A percentile compares a stretch with the other conserved stretches of the same genome.
phyloP scores from a whole-genome alignment of 1,140 invertebrate genomes.

The Anastrepha ludens region DNA sequence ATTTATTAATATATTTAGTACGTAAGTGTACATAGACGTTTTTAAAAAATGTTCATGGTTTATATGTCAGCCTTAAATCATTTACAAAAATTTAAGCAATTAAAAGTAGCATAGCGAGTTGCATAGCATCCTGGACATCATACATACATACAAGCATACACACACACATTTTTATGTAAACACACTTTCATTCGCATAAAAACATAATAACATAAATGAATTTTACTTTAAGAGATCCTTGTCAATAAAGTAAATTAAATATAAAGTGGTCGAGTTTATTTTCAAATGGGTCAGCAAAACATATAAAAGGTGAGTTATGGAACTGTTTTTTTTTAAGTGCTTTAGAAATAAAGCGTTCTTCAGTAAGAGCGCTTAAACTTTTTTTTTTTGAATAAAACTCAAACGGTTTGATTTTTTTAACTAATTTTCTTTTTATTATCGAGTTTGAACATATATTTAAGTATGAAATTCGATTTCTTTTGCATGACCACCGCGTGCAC shows the following conservation, averaged over 20 bases:
- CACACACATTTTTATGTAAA: no score
- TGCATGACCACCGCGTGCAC: no score
- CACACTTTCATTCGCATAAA: slow-evolving; percentile 16
- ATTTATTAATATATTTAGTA: not conserved
- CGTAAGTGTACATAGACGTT: no score
- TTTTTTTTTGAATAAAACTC: no score
- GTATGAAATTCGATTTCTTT: no score
- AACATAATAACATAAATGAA: not conserved
- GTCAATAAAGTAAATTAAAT: slow-evolving; percentile 38
- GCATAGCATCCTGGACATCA: slow-evolving; percentile 3
- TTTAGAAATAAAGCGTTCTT: no score
- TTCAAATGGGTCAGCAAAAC: not conserved
- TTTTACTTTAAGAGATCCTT: not conserved
- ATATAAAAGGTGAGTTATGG: no score
- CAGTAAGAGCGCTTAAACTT: no score
- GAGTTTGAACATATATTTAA: no score
- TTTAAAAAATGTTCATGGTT: not conserved
- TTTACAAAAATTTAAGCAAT: not conserved
- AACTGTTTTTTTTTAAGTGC: no score
- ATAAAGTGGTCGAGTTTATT: not conserved
- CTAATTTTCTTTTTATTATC: no score
- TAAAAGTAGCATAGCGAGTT: not conserved
- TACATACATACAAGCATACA: not conserved
- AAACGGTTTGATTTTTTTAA: no score
- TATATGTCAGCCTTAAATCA: slow-evolving; percentile 28